A percentile compares a stretch with the other conserved stretches of the same genome.
Evolutionary conservation across 92 coral and sea anemone species (phyloP).

Genomic region (Zoanthus sansibaricus): DNA sequence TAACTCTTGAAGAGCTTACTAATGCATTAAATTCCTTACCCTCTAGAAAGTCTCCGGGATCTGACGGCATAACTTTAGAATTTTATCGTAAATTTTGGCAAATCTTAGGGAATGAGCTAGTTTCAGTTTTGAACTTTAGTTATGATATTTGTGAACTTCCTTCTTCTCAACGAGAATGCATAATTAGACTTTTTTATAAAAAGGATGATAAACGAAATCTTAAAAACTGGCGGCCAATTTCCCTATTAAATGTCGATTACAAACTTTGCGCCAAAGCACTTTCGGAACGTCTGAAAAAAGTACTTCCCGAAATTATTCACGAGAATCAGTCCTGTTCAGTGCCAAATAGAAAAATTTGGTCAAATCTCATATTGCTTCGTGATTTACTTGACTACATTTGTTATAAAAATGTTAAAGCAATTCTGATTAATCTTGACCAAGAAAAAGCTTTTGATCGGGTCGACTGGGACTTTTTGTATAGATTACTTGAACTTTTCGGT

Average conservation of each 20-base stretch:
- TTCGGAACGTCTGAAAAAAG: not conserved
- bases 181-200: not conserved
- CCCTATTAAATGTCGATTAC: not conserved
- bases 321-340: too few species aligned
- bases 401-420: not conserved
- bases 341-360: not conserved
- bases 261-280: not conserved
- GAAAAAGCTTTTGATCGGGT: not conserved
- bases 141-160: not conserved
- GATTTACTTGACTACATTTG: not conserved
- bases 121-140: not conserved
- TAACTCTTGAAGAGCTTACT: not conserved
- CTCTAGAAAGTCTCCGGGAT: not conserved
- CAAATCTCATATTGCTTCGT: not conserved
- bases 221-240: too few species aligned
- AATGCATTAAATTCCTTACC: not conserved
- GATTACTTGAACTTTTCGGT: not conserved
- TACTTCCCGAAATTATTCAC: not conserved
- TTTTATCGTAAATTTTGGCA: constrained; percentile 2
- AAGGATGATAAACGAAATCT: not conserved
- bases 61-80: not conserved
- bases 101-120: not conserved
- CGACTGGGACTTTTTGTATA: constrained; percentile 8
- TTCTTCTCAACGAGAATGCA: not conserved
- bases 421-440: not conserved